Base-by-base conservation (phyloP, 2,888 invertebrate genomes). In the Ectemnius lituratus region DNA sequence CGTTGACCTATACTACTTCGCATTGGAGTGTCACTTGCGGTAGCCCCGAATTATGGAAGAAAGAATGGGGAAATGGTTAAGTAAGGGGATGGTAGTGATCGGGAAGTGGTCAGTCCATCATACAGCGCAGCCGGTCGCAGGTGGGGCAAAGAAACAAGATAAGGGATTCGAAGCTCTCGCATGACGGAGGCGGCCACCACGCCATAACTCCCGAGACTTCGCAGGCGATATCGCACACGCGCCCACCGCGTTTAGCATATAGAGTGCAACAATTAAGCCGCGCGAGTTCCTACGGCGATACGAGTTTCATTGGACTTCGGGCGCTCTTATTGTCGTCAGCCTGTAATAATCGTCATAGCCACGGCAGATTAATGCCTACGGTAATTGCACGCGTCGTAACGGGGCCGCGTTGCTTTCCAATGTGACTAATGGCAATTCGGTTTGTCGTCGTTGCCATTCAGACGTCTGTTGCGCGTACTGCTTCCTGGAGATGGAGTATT, bases 181-280 rank as follows among this genome's bases (percentile, higher is more conserved):
- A 89, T 89, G 88, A 88, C 87, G 90, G 82, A 90, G 90, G 90
- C 90, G 90, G 89, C 86, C 82, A 90, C 90, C 84, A 84, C 85
- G 87, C 87, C 88, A 88, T 90, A 90, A 90, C 88, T 90, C 86
- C 76, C 80, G 76, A 75, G 82, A 79, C 81, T 78, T 76, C 72
- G 78, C 74, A 78, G 37, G 85, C 87, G 89, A 89, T 90, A 90
- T 88, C 89, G 86, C 84, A 85, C 89, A 88, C 88, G 88, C 88
- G 83, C 72, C 67, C 62, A 61, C 62, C 75, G 84, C 83, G 86
- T 86, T 90, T 90, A 90, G 89, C 90, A 90, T 90, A 90, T 90
- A 90, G 88, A 90, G 90, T 90, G 87, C 88, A 86, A 87, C 86
- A 86, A 89, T 89, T 89, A 89, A 86, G 37, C 37, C 37, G 37